Conservation (phyloP, 2,797 vertebrate species). For the Mormyrops boulengeri region DNA sequence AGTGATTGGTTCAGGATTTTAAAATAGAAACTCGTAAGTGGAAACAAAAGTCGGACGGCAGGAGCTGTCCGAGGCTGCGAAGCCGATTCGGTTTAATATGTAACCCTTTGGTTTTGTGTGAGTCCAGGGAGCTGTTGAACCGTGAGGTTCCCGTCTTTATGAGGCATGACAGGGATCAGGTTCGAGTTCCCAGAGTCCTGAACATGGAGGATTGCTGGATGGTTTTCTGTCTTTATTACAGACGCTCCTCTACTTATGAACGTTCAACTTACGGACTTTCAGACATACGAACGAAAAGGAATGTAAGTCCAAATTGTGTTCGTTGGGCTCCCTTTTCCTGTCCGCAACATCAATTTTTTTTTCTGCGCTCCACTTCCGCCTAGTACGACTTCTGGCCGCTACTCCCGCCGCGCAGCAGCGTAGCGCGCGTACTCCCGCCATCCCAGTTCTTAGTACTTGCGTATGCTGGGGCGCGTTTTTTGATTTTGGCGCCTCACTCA, state of each 20-base stretch:
- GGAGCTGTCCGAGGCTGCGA: neutral
- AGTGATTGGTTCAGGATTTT: neutral
- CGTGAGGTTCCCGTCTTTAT: neutral
- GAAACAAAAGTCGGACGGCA: neutral
- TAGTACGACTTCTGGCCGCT: too few species aligned
- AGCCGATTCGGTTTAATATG: too few species aligned
- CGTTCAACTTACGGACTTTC: too few species aligned
- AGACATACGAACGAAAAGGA: too few species aligned
- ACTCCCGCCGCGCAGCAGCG: too few species aligned
- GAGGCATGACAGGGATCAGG: neutral
- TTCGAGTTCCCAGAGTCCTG: neutral
- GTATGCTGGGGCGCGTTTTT: neutral
- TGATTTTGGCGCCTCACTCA: neutral
- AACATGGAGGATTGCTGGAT: neutral
- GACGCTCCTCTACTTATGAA: too few species aligned
- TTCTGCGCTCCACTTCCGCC: too few species aligned
- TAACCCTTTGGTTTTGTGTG: neutral
- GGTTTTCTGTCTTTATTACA: neutral
- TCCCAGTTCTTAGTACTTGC: too few species aligned
- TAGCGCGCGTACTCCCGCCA: too few species aligned
- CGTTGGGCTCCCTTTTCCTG: too few species aligned
- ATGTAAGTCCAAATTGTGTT: too few species aligned
- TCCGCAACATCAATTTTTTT: too few species aligned
- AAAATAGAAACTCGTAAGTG: neutral
- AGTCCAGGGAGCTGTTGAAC: neutral